Conservation (phyloP, 2,797 vertebrate species). For the Sternarchorhynchus goeldii region DNA sequence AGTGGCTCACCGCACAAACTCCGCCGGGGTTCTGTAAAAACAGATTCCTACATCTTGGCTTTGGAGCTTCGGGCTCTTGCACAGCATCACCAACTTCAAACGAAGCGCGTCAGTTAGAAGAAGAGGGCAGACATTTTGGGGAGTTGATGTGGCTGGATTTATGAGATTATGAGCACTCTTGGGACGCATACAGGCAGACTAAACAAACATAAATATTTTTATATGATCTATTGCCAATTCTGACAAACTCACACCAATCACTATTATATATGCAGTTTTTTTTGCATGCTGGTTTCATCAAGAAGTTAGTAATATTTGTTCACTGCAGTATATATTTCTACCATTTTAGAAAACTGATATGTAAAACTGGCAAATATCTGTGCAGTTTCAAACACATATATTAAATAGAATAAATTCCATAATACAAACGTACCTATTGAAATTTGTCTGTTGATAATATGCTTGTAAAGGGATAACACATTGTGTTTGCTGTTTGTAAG, state of each 20-base stretch:
- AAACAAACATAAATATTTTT: conserved; percentile 39
- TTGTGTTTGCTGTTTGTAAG: conserved; percentile 23
- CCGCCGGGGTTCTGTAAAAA: background rate
- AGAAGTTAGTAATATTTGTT: conserved; percentile 3
- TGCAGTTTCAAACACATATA: conserved; percentile 3
- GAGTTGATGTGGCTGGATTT: background rate
- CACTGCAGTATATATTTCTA: background rate
- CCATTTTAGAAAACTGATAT: conserved; percentile 23
- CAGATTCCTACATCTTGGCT: background rate
- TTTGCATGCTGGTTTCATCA: conserved; percentile 36
- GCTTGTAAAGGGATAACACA: conserved; percentile 23
- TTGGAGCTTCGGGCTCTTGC: background rate
- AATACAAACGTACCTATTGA: conserved; percentile 18
- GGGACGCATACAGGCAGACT: background rate
- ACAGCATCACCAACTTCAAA: background rate
- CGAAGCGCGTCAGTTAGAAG: background rate
- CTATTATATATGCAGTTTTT: conserved; percentile 42
- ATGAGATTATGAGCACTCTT: background rate
- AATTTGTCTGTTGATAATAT: conserved; percentile 14
- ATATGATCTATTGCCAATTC: conserved; percentile 28
- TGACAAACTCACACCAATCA: background rate
- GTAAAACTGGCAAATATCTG: conserved; percentile 25
- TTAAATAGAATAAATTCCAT: conserved; percentile 21
- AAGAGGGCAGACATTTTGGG: too few species aligned
- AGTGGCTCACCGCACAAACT: background rate